phyloP scores from a whole-genome alignment of 2,888 invertebrate species.

The Muschampia plurimacula region DNA sequence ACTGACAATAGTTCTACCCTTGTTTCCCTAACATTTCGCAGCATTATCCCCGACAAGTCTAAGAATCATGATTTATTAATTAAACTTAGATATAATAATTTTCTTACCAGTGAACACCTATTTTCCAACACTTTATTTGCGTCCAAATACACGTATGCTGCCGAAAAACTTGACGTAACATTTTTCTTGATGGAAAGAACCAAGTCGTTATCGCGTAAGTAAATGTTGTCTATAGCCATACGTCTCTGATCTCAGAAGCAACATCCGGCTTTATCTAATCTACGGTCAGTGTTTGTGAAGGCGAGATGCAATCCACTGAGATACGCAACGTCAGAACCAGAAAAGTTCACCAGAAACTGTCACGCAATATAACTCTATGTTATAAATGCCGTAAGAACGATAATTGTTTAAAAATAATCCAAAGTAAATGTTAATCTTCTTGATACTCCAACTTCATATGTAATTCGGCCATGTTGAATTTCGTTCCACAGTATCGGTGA shows the following conservation, averaged over 20 bases:
- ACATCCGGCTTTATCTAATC: slow-evolving; percentile 83
- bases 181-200: slow-evolving; percentile 43
- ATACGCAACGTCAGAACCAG: slow-evolving; percentile 54
- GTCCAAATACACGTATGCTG: slow-evolving; percentile 12
- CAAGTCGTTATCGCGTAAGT: slow-evolving; percentile 47
- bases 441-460: slow-evolving; percentile 6
- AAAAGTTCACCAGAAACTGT: neutral
- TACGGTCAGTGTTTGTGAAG: slow-evolving; percentile 80
- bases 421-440: slow-evolving; percentile 10
- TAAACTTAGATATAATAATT: neutral
- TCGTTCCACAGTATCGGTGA: slow-evolving; percentile 14
- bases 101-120: neutral
- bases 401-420: slow-evolving; percentile 2
- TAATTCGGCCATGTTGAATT: slow-evolving; percentile 29
- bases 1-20: too few relatives aligned
- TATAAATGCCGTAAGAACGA: slow-evolving; percentile 11
- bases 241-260: slow-evolving; percentile 56
- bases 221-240: slow-evolving; percentile 50
- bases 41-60: too few relatives aligned
- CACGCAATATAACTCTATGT: slow-evolving; percentile 8
- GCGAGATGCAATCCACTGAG: slow-evolving; percentile 66
- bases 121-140: slow-evolving; percentile 20
- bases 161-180: slow-evolving; percentile 30
- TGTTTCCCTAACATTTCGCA: too few relatives aligned
- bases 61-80: too few relatives aligned